These are phyloP conservation scores for Mimas tiliae DNA, from an alignment of 2,888 invertebrate genomes.

Conservation along the genomic window DNA sequence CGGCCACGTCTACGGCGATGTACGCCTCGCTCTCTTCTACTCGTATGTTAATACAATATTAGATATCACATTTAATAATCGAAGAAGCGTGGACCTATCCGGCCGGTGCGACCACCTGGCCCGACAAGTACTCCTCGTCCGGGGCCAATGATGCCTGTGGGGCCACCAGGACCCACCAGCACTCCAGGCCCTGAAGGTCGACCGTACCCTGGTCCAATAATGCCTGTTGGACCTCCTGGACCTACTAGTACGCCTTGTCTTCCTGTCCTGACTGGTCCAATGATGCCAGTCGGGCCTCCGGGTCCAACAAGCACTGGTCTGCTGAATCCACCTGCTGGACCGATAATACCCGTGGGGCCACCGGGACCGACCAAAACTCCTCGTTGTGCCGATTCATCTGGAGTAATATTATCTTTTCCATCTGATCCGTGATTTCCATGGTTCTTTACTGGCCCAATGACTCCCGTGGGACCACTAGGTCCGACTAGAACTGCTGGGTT, in stretches of 20 bases:
- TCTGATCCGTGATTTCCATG: conserved; percentile 59
- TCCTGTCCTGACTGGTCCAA: conserved; percentile 49
- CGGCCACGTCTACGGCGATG: conserved; percentile 11
- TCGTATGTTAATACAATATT: conserved; percentile 25
- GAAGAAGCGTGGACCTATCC: conserved; percentile 67
- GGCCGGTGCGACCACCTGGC: conserved; percentile 75
- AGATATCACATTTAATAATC: conserved; percentile 59
- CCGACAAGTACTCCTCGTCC: conserved; percentile 58
- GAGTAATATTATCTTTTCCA: conserved; percentile 42
- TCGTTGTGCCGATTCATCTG: conserved; percentile 50
- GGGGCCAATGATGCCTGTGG: conserved; percentile 58
- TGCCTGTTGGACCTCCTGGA: conserved; percentile 61
- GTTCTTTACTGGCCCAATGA: conserved; percentile 37
- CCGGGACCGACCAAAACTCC: conserved; percentile 77
- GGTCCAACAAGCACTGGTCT: conserved; percentile 71
- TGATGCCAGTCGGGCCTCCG: conserved; percentile 64
- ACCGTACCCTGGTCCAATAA: conserved; percentile 53
- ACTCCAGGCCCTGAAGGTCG: conserved; percentile 55
- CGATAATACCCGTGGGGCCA: conserved; percentile 57
- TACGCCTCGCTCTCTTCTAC: conserved; percentile 16
- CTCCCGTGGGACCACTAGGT: conserved; percentile 56
- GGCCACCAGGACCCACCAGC: conserved; percentile 72
- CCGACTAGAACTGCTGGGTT: conserved; percentile 61
- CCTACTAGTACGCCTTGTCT: conserved; percentile 64
- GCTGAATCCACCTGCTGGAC: conserved; percentile 43